Base-by-base conservation (phyloP, 2,888 invertebrate species). In the Chironomus tentans region DNA sequence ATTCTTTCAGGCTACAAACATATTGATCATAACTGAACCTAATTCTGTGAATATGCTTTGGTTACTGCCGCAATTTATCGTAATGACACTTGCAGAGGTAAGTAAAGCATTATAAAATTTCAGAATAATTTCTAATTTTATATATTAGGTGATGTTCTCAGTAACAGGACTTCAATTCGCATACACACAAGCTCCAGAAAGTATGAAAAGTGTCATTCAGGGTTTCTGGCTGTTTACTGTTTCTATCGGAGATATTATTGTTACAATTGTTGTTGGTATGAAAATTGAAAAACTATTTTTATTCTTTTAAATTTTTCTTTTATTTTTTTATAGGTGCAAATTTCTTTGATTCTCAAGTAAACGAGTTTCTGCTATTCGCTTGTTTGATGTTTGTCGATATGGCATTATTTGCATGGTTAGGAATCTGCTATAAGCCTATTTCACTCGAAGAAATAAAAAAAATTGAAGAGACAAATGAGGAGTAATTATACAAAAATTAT, bases 151-250 rank as follows among this genome's bases (percentile, higher is more conserved):
- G 62, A 91, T 97, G 89, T 94, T 95, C 82, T 93, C 95, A 96
- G 91, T 97, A 61, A 95, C 96, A 0, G 96, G 96, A 0, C 85
- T 97, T 22, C 92, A 94, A 81, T 97, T 97, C 83, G 92, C 95
- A 0, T 97, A 95, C 84, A 92, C 94, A 0, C 93, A 93, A 87
- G 93, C 96, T 0, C 95, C 96, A 0, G 73, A 79, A 2, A 90
- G 90, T 78, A 97, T 99, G 97, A 98, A 98, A 83, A 94, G 97
- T 0, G 92, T 99, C 0, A 83, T 98, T 69, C 93, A 93, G 83
- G 95, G 98, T 0, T 89, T 91, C 5, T 98, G 97, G 95, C 28
- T 15, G 15, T 84, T 98, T 76, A 97, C 97, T 0, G 93, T 94
- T 0, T 95, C 97, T 0, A 88, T 97, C 80, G 98, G 98, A 61